These are phyloP conservation scores for Ooceraea biroi DNA, from an alignment of 1,140 invertebrate genomes.

Conservation along the genomic window DNA sequence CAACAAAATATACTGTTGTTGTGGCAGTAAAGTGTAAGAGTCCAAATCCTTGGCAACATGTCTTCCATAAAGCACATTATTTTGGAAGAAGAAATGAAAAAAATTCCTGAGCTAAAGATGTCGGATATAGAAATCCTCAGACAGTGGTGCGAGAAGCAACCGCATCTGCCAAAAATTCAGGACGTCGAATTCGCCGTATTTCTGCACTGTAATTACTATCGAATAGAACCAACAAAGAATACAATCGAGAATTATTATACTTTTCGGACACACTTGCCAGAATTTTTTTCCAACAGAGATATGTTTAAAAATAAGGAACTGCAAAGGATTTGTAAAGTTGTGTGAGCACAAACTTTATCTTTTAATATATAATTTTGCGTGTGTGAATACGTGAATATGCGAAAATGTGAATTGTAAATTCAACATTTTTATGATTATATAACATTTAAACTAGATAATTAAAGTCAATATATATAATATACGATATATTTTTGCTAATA, in stretches of 20 bases:
- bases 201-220: conserved; percentile 87
- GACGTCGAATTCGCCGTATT: conserved; percentile 88
- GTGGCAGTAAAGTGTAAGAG: background rate
- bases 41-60: background rate
- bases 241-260: conserved; percentile 88
- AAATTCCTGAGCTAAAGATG: conserved; percentile 86
- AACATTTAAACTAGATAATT: too few species aligned
- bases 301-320: conserved; percentile 70
- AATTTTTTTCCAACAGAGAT: conserved; percentile 87
- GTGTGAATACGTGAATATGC: background rate
- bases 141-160: conserved; percentile 89
- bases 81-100: conserved; percentile 86
- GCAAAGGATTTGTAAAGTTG: conserved; percentile 81
- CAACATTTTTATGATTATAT: conserved; percentile 4
- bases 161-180: conserved; percentile 87
- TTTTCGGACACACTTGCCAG: conserved; percentile 87
- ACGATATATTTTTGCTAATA: too few species aligned
- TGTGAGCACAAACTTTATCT: conserved; percentile 79
- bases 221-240: conserved; percentile 87
- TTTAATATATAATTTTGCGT: background rate
- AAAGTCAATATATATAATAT: too few species aligned
- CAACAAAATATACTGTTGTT: background rate
- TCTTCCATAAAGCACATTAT: conserved; percentile 25
- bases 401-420: background rate
- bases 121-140: conserved; percentile 86